Percentiles rank a stretch among this genome's conserved stretches.
These are phyloP conservation scores for Thysanoteuthis rhombus DNA, from an alignment of 2,888 invertebrate genomes.

Conservation along the genomic window DNA sequence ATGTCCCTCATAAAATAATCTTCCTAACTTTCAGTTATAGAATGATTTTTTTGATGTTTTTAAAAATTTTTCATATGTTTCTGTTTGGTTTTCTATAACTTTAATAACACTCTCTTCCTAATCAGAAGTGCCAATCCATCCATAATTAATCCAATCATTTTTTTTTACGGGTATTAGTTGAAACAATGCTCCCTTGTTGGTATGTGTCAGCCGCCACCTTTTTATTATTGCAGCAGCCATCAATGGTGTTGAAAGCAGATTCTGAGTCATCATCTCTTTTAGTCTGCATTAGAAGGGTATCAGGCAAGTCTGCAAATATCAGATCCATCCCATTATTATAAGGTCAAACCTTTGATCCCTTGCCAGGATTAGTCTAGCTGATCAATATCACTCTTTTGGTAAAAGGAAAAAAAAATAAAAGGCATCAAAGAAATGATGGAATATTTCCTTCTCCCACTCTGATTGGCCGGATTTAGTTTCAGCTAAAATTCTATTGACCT, in stretches of 20 bases:
- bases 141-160: too few species aligned
- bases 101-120: too few species aligned
- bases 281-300: background rate
- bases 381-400: background rate
- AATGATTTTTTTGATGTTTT: too few species aligned
- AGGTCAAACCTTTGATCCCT: background rate
- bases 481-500: background rate
- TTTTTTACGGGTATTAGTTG: too few species aligned
- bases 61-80: too few species aligned
- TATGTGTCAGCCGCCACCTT: background rate
- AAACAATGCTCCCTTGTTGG: background rate
- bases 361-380: background rate
- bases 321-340: background rate
- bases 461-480: background rate
- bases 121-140: too few species aligned
- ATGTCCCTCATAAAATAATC: too few species aligned
- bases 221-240: background rate
- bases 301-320: too few species aligned
- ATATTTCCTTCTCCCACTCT: background rate
- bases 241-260: background rate
- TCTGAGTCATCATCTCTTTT: too few species aligned
- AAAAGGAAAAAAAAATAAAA: background rate
- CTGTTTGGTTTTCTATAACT: too few species aligned
- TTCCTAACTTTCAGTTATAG: too few species aligned
- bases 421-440: too few species aligned